These are phyloP conservation scores for Megalonaias nervosa DNA, from an alignment of 1,140 invertebrate genomes.

Conservation along the genomic window DNA sequence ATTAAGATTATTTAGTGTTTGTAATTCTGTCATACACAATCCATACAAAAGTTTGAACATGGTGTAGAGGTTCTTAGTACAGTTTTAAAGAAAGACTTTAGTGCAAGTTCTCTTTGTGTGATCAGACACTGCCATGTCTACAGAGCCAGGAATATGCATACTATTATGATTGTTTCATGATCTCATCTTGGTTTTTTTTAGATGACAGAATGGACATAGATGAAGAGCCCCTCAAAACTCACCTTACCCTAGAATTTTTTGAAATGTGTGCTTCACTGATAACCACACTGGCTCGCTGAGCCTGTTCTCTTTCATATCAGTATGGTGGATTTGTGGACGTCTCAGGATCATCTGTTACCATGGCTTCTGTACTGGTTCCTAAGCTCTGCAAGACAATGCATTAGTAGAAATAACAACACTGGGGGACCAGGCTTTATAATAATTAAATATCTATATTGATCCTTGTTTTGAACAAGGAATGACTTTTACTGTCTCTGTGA, in stretches of 20 bases:
- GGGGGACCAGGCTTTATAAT: no score
- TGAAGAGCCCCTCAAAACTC: constrained; percentile 67
- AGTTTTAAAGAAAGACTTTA: not conserved
- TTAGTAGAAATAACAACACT: no score
- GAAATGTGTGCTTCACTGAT: constrained; percentile 99
- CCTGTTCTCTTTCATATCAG: not conserved
- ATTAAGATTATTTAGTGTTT: not conserved
- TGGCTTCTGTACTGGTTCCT: no score
- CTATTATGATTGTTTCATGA: not conserved
- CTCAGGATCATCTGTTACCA: no score
- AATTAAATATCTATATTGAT: no score
- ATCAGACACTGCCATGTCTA: not conserved
- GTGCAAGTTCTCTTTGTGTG: not conserved
- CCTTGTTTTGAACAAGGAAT: no score
- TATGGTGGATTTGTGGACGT: no score
- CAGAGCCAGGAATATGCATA: not conserved
- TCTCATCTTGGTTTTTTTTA: constrained; percentile 43
- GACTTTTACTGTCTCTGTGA: no score
- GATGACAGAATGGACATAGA: constrained; percentile 69
- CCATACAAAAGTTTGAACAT: not conserved
- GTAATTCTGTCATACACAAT: not conserved
- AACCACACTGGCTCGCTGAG: constrained; percentile 93
- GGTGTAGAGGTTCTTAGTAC: not conserved
- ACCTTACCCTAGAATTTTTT: constrained; percentile 99
- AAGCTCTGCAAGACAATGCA: no score